Base-by-base conservation (phyloP, 1,140 invertebrate species). In the Andricus grossulariae region DNA sequence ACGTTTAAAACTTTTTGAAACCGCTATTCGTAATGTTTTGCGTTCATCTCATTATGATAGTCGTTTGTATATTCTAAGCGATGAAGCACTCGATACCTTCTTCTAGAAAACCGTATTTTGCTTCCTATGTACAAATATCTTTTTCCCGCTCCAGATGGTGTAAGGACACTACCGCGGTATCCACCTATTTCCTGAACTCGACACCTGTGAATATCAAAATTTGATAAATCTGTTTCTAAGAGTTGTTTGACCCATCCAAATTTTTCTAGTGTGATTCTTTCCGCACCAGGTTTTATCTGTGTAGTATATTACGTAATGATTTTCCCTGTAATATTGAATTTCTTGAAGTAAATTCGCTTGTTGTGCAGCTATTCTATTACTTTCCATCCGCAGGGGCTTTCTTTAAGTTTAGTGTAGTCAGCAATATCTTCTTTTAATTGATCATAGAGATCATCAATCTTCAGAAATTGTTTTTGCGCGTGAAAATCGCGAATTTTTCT, bases 1-100 rank as follows among this genome's bases (percentile, higher is more conserved):
- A 85, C 81, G 12, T 77, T 80, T 50, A 88, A 74, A 12, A 87
- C 39, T 71, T 84, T 50, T 18, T 16, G 18, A 15, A 76, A 76
- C 74, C 74, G 71, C 45, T 71, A 45, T 76, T 76, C 51, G 72
- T n/a, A n/a, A n/a, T n/a, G n/a, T n/a, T n/a, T n/a, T n/a, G n/a
- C n/a, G n/a, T n/a, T n/a, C n/a, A n/a, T 72, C 49, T 76, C 16
- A 18, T 71, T 25, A 25, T 76, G 60, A 32, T 71, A 71, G 45
- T 52, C 70, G 8, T 39, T 49, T 76, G 51, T 39, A 0, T 13
- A 45, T 71, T 76, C 55, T 71, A 54, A 18, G 25, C 70, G 18
- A 76, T 71, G 18, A 76, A 72, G 52, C 70, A 76, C 5, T 71
- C 21, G 19, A 54, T 50, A 32, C 66, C 21, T n/a, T 52, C 75